These are phyloP conservation scores for Lepidurus apus DNA, from an alignment of 1,140 invertebrate genomes.

Conservation along the genomic window DNA sequence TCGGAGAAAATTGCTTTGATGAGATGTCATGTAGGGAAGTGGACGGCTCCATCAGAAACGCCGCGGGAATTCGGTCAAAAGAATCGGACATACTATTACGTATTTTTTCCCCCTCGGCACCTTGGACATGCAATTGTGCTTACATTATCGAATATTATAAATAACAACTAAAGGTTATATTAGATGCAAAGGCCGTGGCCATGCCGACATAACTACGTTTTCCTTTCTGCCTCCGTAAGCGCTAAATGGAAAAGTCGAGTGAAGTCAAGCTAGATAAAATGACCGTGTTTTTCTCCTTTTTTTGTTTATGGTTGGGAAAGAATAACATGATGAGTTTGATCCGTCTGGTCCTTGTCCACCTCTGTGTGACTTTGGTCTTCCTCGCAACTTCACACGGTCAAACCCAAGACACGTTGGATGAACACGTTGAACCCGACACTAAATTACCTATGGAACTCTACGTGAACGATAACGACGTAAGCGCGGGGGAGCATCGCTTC, in stretches of 20 bases:
- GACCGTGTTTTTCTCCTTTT: neutral
- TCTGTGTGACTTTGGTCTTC: constrained; percentile 5
- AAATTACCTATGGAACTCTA: neutral
- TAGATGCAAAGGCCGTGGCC: neutral
- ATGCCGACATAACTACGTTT: neutral
- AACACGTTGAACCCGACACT: neutral
- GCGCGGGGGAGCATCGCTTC: neutral
- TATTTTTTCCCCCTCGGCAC: neutral
- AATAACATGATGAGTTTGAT: neutral
- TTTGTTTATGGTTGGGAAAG: neutral
- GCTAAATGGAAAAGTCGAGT: neutral
- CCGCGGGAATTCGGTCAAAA: constrained; percentile 3
- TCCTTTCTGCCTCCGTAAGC: neutral
- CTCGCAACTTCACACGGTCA: neutral
- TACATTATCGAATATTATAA: constrained; percentile 5
- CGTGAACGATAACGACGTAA: constrained; percentile 3
- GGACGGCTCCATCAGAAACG: constrained; percentile 1
- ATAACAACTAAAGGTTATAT: neutral
- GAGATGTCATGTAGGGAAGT: neutral
- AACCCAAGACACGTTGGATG: neutral
- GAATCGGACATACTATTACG: neutral
- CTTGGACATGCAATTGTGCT: neutral
- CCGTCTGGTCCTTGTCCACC: neutral
- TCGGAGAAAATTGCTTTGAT: neutral
- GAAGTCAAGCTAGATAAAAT: neutral